Base-by-base conservation (phyloP, 2,113 vertebrate genomes). In the Macroglossus sobrinus region DNA sequence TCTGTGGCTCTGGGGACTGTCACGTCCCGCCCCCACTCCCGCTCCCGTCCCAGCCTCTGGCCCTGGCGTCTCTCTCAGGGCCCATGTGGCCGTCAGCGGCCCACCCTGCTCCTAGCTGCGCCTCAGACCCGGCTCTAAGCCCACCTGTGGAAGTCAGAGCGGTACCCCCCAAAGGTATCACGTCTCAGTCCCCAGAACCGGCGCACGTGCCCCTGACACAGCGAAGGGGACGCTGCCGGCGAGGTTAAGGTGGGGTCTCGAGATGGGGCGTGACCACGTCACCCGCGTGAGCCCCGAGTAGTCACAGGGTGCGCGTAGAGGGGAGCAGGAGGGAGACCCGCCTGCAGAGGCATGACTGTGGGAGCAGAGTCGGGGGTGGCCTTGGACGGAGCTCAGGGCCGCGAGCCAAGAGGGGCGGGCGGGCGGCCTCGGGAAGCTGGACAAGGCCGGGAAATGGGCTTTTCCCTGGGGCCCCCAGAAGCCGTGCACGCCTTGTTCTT, bases 281-380 rank as follows among this genome's bases (percentile, higher is more conserved):
- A 26, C 18, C 43, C 7, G 9, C 6, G 3, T 33, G 45, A 1
- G 4, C 38, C 19, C 19, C 15, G 3, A 2, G 38, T 59, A 0
- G 28, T 35, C 15, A 3, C 7, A 4, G 72, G 47, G 30, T n/a
- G 30, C 19, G 12, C 21, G 11, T 5, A 22, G 69, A 35, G 30
- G 21, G 15, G 7, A 45, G 24, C 33, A 19, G 2, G 26, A 53
- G 63, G 75, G 68, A 43, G 57, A 2, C 14, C 1, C 21, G 79
- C 22, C 28, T 0, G 7, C 4, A 14, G 24, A 43, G 28, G 21
- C 16, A 3, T 50, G 19, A n/a, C 57, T 7, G 0, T 22, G 16
- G 11, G 13, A 43, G 21, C 76, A 35, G 35, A 22, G 15, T 7
- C 53, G 53, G 53, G 53, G 10, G 38, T 50, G 47, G 47, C 47